Base-by-base conservation (phyloP, 2,888 invertebrate genomes). In the Anthophora plumipes region DNA sequence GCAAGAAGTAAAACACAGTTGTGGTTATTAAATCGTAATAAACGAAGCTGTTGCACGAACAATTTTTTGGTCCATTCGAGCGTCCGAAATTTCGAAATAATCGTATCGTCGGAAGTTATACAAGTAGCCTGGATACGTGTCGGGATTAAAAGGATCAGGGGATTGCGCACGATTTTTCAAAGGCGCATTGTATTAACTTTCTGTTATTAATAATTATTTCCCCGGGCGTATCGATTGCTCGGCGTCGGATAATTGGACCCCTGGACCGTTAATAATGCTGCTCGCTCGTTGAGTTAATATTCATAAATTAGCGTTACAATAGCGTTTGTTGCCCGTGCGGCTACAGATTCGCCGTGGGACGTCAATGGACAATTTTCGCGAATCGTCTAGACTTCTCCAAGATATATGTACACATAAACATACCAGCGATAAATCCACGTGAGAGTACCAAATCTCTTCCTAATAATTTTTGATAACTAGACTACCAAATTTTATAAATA, bases 231-330 rank as follows among this genome's bases (percentile, higher is more conserved):
- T 78, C 84, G 78, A 84, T 84, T 74, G 52, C 54, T 72, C 17
- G 57, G 61, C 64, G 46, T 22, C 20, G 48, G 78, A 84, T 84
- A 81, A 84, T 84, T 76, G 68, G 66, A 70, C 61, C 76, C 54
- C 31, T 25, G 68, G 48, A 60, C 63, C 75, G 78, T 70, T 81
- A 80, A 81, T 81, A 81, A 81, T 73, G 59, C 73, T 43, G 72
- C 75, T 68, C 43, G 60, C 68, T 83, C 79, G 71, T 81, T 73
- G 70, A 77, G 76, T 84, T 81, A 84, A 84, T 84, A 84, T 78
- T 84, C 74, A 78, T 74, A 71, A 81, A 81, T 84, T 81, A 78
- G 69, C 81, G 75, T 78, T 79, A 72, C 83, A 74, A 75, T 80
- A 70, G 82, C 63, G 60, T 74, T 61, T 59, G 73, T 79, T 78